Conservation (phyloP, 2,797 vertebrate genomes). For the Acridotheres tristis region DNA sequence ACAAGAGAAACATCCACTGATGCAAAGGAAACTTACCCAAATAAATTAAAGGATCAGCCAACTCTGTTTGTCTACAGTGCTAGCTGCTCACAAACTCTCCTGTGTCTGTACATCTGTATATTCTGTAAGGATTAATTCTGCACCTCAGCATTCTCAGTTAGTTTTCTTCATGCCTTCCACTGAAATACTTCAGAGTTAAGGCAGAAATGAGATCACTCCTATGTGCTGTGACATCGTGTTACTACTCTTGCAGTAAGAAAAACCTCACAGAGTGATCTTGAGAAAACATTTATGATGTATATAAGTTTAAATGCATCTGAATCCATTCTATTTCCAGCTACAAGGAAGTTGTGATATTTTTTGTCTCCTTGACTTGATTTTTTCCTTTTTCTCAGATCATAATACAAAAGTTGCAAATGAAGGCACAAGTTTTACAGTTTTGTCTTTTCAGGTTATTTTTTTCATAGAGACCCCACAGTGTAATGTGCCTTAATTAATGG, state of each 20-base stretch:
- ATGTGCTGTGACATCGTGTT: accelerated
- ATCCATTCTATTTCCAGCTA: not conserved
- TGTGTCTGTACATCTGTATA: not conserved
- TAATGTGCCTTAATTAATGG: constrained; percentile 5
- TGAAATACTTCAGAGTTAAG: not conserved
- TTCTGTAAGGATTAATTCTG: not conserved
- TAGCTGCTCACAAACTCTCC: not conserved
- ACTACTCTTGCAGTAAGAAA: not conserved
- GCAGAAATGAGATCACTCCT: not conserved
- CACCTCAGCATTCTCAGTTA: not conserved
- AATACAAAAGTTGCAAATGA: not conserved
- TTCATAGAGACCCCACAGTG: not conserved
- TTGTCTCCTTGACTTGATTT: not conserved
- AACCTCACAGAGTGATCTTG: not conserved
- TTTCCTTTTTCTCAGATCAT: not conserved
- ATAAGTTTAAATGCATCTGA: not conserved
- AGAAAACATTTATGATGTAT: not conserved
- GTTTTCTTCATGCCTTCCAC: not conserved
- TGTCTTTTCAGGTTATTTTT: not conserved
- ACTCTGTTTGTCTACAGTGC: not conserved
- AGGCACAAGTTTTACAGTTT: not conserved
- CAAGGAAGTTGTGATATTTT: not conserved
- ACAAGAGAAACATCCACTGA: not conserved
- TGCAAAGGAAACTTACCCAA: not conserved
- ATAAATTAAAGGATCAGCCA: not conserved